Evolutionary conservation across 2,113 vertebrate species (phyloP).

Genomic region (Petaurus breviceps): DNA sequence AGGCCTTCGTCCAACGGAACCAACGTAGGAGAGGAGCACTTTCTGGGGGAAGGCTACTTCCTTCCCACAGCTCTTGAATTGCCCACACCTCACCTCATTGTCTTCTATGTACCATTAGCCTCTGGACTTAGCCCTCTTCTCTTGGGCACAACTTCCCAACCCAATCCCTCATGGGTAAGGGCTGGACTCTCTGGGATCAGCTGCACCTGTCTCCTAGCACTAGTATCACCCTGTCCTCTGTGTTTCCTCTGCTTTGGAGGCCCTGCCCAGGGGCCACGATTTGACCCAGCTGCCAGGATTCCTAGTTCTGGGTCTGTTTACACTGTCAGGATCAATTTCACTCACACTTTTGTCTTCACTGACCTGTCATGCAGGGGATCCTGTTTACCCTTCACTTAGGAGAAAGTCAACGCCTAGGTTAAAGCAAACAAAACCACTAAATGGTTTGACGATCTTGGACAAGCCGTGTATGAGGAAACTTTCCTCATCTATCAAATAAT

Average conservation of each 20-base stretch:
- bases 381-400: not conserved
- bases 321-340: not conserved
- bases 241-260: not conserved
- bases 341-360: not conserved
- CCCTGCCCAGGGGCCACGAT: not conserved
- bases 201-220: not conserved
- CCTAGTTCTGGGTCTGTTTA: not conserved
- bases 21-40: not conserved
- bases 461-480: not conserved
- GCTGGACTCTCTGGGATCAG: not conserved
- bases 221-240: not conserved
- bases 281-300: not conserved
- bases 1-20: not conserved
- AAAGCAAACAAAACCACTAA: not conserved
- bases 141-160: not conserved
- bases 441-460: not conserved
- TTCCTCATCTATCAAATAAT: not conserved
- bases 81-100: not conserved
- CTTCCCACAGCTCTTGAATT: not conserved
- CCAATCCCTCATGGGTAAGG: not conserved
- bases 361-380: not conserved
- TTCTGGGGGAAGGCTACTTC: not conserved
- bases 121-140: not conserved
- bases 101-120: not conserved
- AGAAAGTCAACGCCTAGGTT: not conserved